phyloP scores from a whole-genome alignment of 2,113 vertebrate species.

The Aspiorhynchus laticeps region DNA sequence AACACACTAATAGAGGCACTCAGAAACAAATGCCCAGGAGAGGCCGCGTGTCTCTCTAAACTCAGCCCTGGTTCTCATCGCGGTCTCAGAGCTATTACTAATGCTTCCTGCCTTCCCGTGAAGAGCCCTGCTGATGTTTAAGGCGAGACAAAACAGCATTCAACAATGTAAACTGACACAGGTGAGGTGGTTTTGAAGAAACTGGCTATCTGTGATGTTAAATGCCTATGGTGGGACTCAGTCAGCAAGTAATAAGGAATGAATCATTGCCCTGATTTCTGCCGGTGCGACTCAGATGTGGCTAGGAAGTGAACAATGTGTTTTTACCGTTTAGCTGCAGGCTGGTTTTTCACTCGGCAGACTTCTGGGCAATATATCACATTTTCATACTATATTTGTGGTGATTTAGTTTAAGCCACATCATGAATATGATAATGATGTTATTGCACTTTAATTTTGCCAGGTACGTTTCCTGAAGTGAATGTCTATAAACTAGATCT shows the following conservation, averaged over 20 bases:
- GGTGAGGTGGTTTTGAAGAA: constrained; percentile 37
- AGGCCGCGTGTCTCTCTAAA: constrained; percentile 47
- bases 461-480: background rate
- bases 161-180: constrained; percentile 48
- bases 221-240: constrained; percentile 23
- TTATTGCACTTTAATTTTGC: background rate
- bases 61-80: constrained; percentile 19
- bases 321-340: constrained; percentile 40
- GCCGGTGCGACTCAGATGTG: constrained; percentile 36
- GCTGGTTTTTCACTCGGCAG: constrained; percentile 46
- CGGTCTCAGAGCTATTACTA: constrained; percentile 45
- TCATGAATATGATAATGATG: background rate
- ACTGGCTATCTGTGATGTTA: constrained; percentile 10
- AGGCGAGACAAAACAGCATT: constrained; percentile 51
- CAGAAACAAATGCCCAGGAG: constrained; percentile 73
- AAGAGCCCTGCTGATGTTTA: constrained; percentile 27
- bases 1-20: constrained; percentile 78
- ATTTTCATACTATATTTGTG: background rate
- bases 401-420: background rate
- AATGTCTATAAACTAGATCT: background rate
- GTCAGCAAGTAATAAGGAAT: constrained; percentile 32
- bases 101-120: constrained; percentile 34
- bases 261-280: constrained; percentile 32
- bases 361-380: constrained; percentile 27
- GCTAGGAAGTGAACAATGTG: constrained; percentile 28